Conservation (phyloP, 2,888 invertebrate species). For the Xestia rhomboidea region DNA sequence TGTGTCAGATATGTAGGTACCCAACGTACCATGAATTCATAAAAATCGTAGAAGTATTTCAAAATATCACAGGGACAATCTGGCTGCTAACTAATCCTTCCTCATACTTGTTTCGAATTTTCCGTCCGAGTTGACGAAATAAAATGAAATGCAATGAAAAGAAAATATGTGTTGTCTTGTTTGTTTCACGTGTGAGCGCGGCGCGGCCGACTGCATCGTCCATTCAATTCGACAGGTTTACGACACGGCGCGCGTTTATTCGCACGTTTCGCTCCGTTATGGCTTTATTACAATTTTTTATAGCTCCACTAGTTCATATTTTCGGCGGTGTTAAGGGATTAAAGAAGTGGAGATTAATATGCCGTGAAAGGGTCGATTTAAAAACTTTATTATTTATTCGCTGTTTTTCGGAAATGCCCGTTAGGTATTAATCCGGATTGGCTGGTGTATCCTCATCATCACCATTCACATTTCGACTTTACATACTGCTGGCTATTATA, state of each 20-base stretch:
- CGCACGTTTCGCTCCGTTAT: conserved; percentile 83
- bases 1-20: background rate
- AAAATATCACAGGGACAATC: background rate
- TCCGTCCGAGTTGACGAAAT: conserved; percentile 35
- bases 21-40: background rate
- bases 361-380: conserved; percentile 47
- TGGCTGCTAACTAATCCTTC: background rate
- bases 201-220: conserved; percentile 76
- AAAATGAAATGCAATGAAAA: conserved; percentile 47
- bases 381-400: conserved; percentile 8
- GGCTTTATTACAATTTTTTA: conserved; percentile 88
- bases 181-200: conserved; percentile 64
- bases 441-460: background rate
- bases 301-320: conserved; percentile 86
- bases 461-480: background rate
- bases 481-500: background rate
- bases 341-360: conserved; percentile 75
- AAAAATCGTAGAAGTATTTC: background rate
- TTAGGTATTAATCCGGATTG: background rate
- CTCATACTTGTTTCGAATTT: conserved; percentile 32
- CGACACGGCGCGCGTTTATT: conserved; percentile 82
- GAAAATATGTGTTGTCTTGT: conserved; percentile 65
- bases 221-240: conserved; percentile 87
- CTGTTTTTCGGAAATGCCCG: background rate
- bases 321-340: conserved; percentile 82